Conservation (phyloP, 2,797 vertebrate genomes). For the Cephalopachus bancanus region DNA sequence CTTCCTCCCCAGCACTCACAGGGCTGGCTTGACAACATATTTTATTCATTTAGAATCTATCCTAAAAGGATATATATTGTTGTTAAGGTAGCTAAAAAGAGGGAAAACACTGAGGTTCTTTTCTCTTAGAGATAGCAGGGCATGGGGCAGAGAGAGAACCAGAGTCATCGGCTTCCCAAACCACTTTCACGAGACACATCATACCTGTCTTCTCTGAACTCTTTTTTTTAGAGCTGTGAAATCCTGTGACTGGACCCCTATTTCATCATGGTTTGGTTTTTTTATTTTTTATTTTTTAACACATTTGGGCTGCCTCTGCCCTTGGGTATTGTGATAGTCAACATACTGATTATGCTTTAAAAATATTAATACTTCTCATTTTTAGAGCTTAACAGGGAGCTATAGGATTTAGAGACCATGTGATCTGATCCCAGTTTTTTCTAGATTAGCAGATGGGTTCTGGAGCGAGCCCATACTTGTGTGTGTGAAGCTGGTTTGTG, state of each 20-base stretch:
- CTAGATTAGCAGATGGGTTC: not conserved
- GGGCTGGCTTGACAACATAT: not conserved
- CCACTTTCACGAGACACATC: rapidly evolving
- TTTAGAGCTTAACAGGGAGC: constrained; percentile 21
- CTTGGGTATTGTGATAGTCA: not conserved
- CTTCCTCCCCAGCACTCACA: not conserved
- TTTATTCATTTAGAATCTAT: not conserved
- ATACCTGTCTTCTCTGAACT: not conserved
- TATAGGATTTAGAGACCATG: not conserved
- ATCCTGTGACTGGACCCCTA: not conserved
- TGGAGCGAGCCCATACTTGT: not conserved
- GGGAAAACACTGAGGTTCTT: not conserved
- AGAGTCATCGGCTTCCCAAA: not conserved
- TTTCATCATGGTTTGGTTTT: not conserved
- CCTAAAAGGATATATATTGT: not conserved
- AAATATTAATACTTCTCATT: not conserved
- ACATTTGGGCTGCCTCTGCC: not conserved
- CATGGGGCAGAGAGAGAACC: rapidly evolving
- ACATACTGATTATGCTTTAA: not conserved
- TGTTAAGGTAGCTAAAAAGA: not conserved
- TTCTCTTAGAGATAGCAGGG: not conserved
- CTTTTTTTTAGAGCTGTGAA: not conserved
- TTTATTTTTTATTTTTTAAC: not conserved
- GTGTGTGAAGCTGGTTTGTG: not conserved
- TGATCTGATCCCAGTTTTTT: rapidly evolving